phyloP scores from a whole-genome alignment of 2,113 vertebrate species.

The Ascaphus truei region DNA sequence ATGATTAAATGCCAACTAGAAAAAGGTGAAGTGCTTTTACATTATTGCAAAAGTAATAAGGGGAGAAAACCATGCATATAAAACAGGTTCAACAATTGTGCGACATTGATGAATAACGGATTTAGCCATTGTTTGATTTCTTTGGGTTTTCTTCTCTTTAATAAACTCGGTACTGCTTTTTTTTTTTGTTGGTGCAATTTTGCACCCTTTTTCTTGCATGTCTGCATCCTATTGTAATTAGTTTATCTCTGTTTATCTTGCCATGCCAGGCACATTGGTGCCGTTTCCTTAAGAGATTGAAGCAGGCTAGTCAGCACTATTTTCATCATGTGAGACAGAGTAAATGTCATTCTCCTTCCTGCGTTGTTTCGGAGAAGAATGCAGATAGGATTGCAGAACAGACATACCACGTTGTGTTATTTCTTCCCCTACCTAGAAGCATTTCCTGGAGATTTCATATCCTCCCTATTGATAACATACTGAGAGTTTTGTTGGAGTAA shows the following conservation, averaged over 20 bases:
- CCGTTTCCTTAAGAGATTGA: not conserved
- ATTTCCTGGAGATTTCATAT: constrained; percentile 34
- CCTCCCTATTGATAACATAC: constrained; percentile 27
- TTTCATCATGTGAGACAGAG: not conserved
- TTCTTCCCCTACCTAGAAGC: constrained; percentile 18
- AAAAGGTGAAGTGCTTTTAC: too few species aligned
- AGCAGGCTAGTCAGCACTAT: not conserved
- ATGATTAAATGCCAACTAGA: too few species aligned
- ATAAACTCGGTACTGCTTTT: too few species aligned
- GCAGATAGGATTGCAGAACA: not conserved
- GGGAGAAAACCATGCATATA: too few species aligned
- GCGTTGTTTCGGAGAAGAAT: not conserved
- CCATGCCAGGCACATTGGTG: not conserved
- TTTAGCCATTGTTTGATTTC: too few species aligned
- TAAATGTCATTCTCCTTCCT: not conserved
- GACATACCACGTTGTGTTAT: not conserved
- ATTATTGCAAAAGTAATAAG: too few species aligned
- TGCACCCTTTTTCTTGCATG: too few species aligned
- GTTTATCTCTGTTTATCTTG: not conserved
- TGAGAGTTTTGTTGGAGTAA: constrained; percentile 27
- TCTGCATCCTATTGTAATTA: too few species aligned
- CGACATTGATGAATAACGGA: too few species aligned
- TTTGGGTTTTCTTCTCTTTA: too few species aligned
- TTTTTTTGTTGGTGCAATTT: too few species aligned
- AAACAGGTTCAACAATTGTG: too few species aligned